These are phyloP conservation scores for Diplolepis rosae DNA, from an alignment of 2,888 invertebrate genomes.

Conservation along the genomic window DNA sequence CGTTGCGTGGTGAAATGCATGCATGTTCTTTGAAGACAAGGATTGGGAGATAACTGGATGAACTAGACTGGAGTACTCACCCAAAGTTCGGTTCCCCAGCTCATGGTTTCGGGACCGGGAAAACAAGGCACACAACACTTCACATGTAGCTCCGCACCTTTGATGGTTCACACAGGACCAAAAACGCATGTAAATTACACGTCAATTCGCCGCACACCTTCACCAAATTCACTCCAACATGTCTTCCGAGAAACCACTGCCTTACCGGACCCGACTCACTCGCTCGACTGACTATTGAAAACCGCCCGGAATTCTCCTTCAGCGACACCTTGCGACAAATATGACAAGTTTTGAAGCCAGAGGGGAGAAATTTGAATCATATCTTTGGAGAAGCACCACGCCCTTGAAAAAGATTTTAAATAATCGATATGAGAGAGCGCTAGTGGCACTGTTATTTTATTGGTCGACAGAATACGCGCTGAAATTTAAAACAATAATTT, in stretches of 20 bases:
- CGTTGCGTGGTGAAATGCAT: conserved; percentile 31
- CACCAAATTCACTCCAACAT: conserved; percentile 65
- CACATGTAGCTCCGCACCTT: conserved; percentile 60
- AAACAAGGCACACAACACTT: conserved; percentile 64
- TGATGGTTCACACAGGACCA: conserved; percentile 38
- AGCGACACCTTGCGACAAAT: conserved; percentile 48
- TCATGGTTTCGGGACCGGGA: conserved; percentile 70
- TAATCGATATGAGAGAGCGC: too few relatives aligned
- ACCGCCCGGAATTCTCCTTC: conserved; percentile 62
- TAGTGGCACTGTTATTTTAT: too few relatives aligned
- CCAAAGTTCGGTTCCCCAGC: conserved; percentile 75
- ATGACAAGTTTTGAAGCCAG: background rate
- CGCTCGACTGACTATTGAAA: conserved; percentile 45
- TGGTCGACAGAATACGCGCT: too few relatives aligned
- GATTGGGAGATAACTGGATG: conserved; percentile 8
- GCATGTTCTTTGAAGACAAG: conserved; percentile 12
- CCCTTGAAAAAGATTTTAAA: too few relatives aligned
- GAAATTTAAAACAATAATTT: too few relatives aligned
- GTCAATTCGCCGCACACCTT: conserved; percentile 60
- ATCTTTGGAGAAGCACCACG: too few relatives aligned
- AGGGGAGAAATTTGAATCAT: background rate
- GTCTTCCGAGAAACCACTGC: conserved; percentile 69
- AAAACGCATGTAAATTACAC: conserved; percentile 59
- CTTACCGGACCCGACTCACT: conserved; percentile 66
- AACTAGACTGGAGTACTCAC: conserved; percentile 62